Evolutionary conservation across 2,113 vertebrate species (phyloP).

Genomic region (Tetrao urogallus): DNA sequence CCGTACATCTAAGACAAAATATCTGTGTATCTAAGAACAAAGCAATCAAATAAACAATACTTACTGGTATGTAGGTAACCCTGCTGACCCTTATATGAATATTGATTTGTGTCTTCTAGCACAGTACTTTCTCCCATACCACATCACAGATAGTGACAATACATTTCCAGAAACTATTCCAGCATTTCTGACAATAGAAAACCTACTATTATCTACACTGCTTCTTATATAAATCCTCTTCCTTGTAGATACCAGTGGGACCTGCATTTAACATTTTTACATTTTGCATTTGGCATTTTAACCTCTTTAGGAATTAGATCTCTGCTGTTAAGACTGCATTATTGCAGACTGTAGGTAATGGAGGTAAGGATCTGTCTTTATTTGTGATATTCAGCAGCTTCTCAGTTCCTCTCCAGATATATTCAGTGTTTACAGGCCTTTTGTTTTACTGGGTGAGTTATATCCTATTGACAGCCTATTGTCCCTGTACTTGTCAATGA

Average conservation of each 20-base stretch:
- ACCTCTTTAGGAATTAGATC: not conserved
- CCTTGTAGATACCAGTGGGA: not conserved
- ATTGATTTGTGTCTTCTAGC: not conserved
- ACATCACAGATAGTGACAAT: not conserved
- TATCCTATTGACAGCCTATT: constrained; percentile 10
- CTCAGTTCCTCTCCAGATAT: not conserved
- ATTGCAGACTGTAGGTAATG: not conserved
- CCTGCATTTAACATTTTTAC: not conserved
- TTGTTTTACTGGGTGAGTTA: constrained; percentile 3
- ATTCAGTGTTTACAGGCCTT: not conserved
- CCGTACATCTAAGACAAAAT: not conserved
- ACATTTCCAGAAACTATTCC: not conserved
- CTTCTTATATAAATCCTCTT: not conserved
- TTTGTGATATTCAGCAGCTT: not conserved
- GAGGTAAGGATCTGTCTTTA: not conserved
- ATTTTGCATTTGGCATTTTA: no score
- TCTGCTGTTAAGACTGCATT: not conserved
- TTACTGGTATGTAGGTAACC: not conserved
- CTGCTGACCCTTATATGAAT: not conserved
- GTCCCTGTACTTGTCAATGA: not conserved
- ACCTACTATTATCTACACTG: accelerated
- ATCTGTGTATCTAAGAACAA: not conserved
- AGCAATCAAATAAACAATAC: not conserved
- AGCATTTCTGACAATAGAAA: not conserved
- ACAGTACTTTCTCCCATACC: not conserved